Evolutionary conservation across 2,888 invertebrate species (phyloP).

Genomic region (Xestia ashworthii): DNA sequence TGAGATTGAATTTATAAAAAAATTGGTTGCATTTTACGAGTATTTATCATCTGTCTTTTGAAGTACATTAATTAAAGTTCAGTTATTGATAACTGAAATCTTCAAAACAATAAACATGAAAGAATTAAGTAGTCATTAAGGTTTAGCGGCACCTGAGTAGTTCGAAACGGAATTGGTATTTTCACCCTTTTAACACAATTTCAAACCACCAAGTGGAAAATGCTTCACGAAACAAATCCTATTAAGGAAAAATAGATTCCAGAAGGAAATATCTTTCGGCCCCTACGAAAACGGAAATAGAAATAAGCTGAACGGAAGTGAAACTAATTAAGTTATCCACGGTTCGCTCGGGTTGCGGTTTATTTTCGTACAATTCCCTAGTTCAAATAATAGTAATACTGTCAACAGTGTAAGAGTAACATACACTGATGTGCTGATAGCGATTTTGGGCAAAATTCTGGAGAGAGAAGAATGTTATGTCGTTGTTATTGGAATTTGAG

Average conservation of each 20-base stretch:
- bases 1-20: slow-evolving; percentile 34
- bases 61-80: background rate
- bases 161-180: slow-evolving; percentile 75
- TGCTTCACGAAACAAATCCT: slow-evolving; percentile 82
- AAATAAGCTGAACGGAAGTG: slow-evolving; percentile 89
- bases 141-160: slow-evolving; percentile 69
- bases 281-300: slow-evolving; percentile 89
- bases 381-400: slow-evolving; percentile 87
- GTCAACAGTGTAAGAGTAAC: slow-evolving; percentile 86
- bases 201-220: slow-evolving; percentile 74
- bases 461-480: slow-evolving; percentile 74
- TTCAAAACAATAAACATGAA: background rate
- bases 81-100: background rate
- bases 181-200: slow-evolving; percentile 80
- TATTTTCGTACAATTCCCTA: slow-evolving; percentile 87
- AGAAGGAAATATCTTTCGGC: slow-evolving; percentile 84
- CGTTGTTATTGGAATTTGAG: slow-evolving; percentile 65
- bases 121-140: slow-evolving; percentile 10
- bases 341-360: slow-evolving; percentile 84
- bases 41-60: slow-evolving; percentile 11
- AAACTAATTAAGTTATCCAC: slow-evolving; percentile 90
- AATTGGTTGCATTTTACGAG: background rate
- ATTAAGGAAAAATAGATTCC: slow-evolving; percentile 87
- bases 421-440: slow-evolving; percentile 85
- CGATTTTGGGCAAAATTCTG: slow-evolving; percentile 82